These are phyloP conservation scores for Hypsopygia costalis DNA, from an alignment of 2,888 invertebrate genomes.

Conservation along the genomic window DNA sequence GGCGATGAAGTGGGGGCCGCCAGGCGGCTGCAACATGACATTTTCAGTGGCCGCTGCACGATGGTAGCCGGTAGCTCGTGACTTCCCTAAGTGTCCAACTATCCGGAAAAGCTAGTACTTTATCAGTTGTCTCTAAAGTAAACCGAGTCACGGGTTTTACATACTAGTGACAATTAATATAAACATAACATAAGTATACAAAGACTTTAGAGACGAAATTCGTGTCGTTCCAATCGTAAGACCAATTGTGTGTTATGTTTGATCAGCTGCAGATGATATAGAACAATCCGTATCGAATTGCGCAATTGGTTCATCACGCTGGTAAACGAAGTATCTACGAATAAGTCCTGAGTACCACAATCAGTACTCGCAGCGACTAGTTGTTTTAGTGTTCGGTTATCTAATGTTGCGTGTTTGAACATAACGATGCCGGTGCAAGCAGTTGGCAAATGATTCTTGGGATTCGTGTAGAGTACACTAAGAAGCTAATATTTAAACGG, in stretches of 20 bases:
- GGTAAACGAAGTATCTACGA: conserved; percentile 7
- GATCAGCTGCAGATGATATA: conserved; percentile 43
- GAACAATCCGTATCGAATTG: conserved; percentile 30
- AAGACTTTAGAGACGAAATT: background rate
- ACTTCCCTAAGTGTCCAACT: background rate
- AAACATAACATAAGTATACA: background rate
- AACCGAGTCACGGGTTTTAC: background rate
- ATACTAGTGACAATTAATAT: conserved; percentile 2
- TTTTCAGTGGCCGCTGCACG: conserved; percentile 45
- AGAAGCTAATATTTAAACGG: conserved; percentile 4
- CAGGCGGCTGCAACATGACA: conserved; percentile 46
- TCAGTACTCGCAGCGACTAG: conserved; percentile 9
- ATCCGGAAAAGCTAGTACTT: background rate
- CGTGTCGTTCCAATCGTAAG: conserved; percentile 19
- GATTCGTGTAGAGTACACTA: background rate
- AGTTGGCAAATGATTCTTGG: background rate
- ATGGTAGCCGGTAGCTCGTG: conserved; percentile 11
- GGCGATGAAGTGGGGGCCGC: conserved; percentile 53
- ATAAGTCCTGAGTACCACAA: conserved; percentile 5
- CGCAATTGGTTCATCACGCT: conserved; percentile 36
- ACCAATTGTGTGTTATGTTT: conserved; percentile 31
- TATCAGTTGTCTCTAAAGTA: background rate
- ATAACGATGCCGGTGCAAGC: conserved; percentile 1
- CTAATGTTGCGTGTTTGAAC: conserved; percentile 11
- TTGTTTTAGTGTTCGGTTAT: conserved; percentile 12